A percentile compares a stretch with the other conserved stretches of the same genome.
Conservation (phyloP, 2,797 vertebrate genomes). For the Mareca strepera region DNA sequence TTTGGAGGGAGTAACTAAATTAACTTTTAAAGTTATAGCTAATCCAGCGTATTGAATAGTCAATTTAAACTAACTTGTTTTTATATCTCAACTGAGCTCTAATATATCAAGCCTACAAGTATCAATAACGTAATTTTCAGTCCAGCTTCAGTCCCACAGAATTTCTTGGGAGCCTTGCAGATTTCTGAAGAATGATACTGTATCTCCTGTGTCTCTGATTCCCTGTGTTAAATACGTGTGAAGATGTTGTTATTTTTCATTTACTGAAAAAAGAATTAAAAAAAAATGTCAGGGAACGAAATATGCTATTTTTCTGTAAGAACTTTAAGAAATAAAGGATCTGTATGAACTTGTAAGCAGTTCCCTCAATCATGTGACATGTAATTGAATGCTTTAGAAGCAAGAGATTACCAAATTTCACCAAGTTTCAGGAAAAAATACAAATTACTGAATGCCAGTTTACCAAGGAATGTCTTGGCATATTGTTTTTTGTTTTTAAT, state of each 20-base stretch:
- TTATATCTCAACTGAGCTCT: neutral
- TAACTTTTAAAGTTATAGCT: neutral
- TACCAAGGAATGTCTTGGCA: neutral
- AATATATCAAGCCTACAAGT: rapidly evolving
- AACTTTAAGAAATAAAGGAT: neutral
- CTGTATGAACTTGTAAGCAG: rapidly evolving
- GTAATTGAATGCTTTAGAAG: neutral
- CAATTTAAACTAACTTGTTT: neutral
- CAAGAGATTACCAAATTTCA: neutral
- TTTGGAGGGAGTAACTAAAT: neutral
- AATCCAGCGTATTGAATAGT: neutral
- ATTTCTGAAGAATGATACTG: neutral
- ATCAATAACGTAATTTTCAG: neutral
- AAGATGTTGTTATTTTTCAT: neutral
- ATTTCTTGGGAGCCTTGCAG: neutral
- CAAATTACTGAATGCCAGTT: neutral
- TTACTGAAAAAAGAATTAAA: neutral
- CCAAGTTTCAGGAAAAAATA: neutral
- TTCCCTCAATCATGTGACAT: rapidly evolving
- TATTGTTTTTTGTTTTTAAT: neutral
- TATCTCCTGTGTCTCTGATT: neutral
- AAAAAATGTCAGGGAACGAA: neutral
- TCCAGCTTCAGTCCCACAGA: neutral
- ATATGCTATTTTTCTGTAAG: neutral
- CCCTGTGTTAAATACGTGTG: neutral